Base-by-base conservation (phyloP, 2,113 vertebrate genomes). In the Psammodynastes pulverulentus region DNA sequence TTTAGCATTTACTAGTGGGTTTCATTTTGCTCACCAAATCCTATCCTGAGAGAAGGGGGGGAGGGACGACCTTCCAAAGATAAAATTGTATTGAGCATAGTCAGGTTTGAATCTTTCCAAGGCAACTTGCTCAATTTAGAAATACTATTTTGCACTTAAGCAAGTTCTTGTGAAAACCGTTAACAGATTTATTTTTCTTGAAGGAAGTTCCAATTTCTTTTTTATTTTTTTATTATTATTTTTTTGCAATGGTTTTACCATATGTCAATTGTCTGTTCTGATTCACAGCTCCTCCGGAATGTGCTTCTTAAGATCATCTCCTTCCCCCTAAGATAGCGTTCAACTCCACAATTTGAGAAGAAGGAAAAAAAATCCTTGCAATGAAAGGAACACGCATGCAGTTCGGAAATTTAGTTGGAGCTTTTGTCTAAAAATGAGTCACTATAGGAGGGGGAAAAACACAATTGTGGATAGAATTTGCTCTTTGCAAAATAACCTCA, bases 151-250 rank as follows among this genome's bases (percentile, higher is more conserved):
- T 54, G 49, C 13, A 54, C 86, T 90, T 91, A 3, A 51, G 56
- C 23, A 91, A 46, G 23, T 26, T 56, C 52, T 8, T 17, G 1
- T 26, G 79, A 92, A 92, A 92, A 91, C 46, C 51, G 43, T 48
- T 85, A 43, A 48, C 24, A 79, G 1, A 90, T 90, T n/a, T 84
- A 3, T 39, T 24, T 56, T 15, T 15, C 45, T 7, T 53, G 29
- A 53, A 85, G 23, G 48, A 90, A 91, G 88, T 88, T 94, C 91
- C 52, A 92, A 9, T 90, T 90, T 49, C 29, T 12, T 91, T 12
- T 90, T 86, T 9, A 10, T 2, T n/a, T n/a, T n/a, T n/a, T n/a
- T n/a, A n/a, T n/a, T n/a, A n/a, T n/a, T n/a, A 39, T 23, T 15
- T 91, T 62, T 62, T 67, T 34, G 24, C 62, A 43, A 46, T 58